Evolutionary conservation across 2,888 invertebrate species (phyloP), one percentile per base, ranked within the genome.

Genomic region (Coecobrya sp.): DNA sequence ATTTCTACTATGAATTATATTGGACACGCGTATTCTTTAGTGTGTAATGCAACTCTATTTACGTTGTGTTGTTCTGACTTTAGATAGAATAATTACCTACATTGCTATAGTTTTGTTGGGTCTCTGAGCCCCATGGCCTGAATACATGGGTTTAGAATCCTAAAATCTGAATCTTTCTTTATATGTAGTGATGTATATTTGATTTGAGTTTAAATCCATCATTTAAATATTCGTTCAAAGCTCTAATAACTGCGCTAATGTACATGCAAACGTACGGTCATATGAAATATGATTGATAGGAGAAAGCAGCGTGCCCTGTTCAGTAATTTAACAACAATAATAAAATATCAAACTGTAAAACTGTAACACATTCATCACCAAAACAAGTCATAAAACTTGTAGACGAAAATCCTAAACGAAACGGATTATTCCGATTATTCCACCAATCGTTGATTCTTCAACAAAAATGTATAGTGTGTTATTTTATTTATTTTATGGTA

Each of bases 371-470:
- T 42, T 25, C 42, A 73, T n/a, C 19, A n/a, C n/a, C 19, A 73
- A n/a, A 42, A 25, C 22, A 22, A 25, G 52, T 52, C 22, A 36
- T 4, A n/a, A 36, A 30, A 65, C 65, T 27, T 2, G 13, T 22
- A 25, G 19, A 84, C 22, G 65, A 62, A 84, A 84, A 84, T 84
- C 65, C 84, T n/a, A 65, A 84, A 62, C 82, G 59, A 84, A 84
- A 84, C 59, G 65, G 84, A 84, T 84, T 84, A 84, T 84, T 22
- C 25, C 22, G 42, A n/a, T n/a, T n/a, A n/a, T n/a, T n/a, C n/a
- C n/a, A n/a, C n/a, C 22, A 42, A 65, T 62, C 25, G 2, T 81
- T 30, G 30, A 30, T 62, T 22, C 8, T 30, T n/a, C n/a, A 70
- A 70, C n/a, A 36, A n/a, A 36, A n/a, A n/a, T n/a, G n/a, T n/a